Evolutionary conservation across 1,140 invertebrate species (phyloP).

Genomic region (Pomacea maculata): DNA sequence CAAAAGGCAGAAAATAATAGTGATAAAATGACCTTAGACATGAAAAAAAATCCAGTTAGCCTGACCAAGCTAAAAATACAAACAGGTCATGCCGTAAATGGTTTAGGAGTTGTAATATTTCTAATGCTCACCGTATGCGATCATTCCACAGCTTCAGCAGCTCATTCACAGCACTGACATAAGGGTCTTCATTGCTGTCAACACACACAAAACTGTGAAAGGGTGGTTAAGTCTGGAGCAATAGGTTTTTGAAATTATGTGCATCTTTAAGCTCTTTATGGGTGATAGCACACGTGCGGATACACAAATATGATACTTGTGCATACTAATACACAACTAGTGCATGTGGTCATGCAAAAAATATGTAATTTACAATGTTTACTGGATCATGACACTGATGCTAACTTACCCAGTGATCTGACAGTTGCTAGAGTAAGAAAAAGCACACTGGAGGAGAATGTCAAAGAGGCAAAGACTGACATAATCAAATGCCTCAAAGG

Average conservation of each 20-base stretch:
- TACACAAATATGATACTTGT: not conserved
- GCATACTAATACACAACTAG: too few species aligned
- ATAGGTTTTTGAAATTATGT: too few species aligned
- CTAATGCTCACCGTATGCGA: not conserved
- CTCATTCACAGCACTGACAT: constrained; percentile 5
- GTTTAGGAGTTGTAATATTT: not conserved
- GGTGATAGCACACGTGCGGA: not conserved
- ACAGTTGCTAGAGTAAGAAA: constrained; percentile 47
- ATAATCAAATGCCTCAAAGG: constrained; percentile 43
- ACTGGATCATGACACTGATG: too few species aligned
- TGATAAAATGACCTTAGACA: too few species aligned
- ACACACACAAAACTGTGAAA: not conserved
- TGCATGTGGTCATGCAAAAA: too few species aligned
- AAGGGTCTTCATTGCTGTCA: constrained; percentile 13
- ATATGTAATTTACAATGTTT: too few species aligned
- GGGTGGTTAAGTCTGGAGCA: too few species aligned
- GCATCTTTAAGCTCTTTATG: too few species aligned
- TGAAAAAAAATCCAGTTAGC: too few species aligned
- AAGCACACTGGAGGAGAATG: constrained; percentile 54
- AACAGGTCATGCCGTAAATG: too few species aligned
- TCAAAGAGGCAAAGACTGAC: constrained; percentile 52
- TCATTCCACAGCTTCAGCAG: constrained; percentile 4
- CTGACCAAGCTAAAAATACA: too few species aligned
- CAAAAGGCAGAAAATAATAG: too few species aligned
- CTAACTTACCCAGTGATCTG: constrained; percentile 43